Base-by-base conservation (phyloP, 37 sponge, comb jelly and placozoan genomes). In the Oscarella lobularis region DNA sequence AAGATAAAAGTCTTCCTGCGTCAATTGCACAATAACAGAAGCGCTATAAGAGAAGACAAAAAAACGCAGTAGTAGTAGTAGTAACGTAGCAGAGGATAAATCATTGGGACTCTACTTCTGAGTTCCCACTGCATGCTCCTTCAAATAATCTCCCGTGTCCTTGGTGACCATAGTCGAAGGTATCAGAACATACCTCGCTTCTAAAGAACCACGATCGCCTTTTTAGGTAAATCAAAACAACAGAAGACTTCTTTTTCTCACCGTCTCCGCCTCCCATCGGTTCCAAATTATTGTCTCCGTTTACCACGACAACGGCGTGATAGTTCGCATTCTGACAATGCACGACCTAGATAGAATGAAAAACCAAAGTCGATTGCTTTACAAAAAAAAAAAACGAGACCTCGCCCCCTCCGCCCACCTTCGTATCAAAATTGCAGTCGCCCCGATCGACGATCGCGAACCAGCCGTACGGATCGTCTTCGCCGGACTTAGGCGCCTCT, bases 381-480 rank as follows among this genome's bases (percentile, higher is more conserved):
- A n/a, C n/a, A n/a, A n/a, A 67, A 81, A 36, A 39, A 66, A 76
- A 6, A 40, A 40, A 76, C 37, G 30, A 36, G 75, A 54, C 14
- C 41, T 74, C 65, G 34, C 74, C 73, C 65, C 31, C 80, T 9
- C 39, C 9, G 20, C 60, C 20, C 9, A 48, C 60, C 60, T 48
- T 48, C 14, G 20, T 9, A 20, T 48, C 60, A 48, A 48, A 48
- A 48, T 48, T 48, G 60, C 60, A 48, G 9, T 20, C 60, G 9
- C 60, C 60, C 20, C 60, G 9, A 48, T 48, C 60, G 60, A 48
- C 60, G 14, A 48, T 20, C 9, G 14, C 9, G 20, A 48, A 27
- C 60, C 60, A 48, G 9, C 60, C 60, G 60, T 48, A 48, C 14
- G 14, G 14, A 27, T 9, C 14, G 14, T 48, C 60, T 48, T 48